Evolutionary conservation across 2,797 vertebrate genomes (phyloP).

Genomic region (Sandelia bainsii): DNA sequence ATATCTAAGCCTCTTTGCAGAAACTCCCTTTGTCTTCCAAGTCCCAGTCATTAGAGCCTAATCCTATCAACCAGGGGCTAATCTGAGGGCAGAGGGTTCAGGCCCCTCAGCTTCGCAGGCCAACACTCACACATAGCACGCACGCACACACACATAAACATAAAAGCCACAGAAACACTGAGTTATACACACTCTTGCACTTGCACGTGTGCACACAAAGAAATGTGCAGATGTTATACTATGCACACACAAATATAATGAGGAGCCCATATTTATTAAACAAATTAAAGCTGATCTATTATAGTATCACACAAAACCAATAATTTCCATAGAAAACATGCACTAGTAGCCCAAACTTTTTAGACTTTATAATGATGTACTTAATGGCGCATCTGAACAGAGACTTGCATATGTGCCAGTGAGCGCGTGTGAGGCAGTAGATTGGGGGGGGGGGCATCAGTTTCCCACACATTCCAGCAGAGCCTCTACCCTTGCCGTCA

Average conservation of each 20-base stretch:
- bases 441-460: constrained; percentile 48
- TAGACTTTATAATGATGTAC: constrained; percentile 25
- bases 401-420: constrained; percentile 1
- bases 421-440: constrained; percentile 12
- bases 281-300: constrained; percentile 27
- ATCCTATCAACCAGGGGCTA: constrained; percentile 99
- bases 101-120: constrained; percentile 75
- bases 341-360: constrained; percentile 38
- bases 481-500: constrained; percentile 67
- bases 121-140: constrained; percentile 58
- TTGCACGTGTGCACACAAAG: not conserved
- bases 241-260: not conserved
- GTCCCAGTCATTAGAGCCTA: constrained; percentile 99
- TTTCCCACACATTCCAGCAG: constrained; percentile 73
- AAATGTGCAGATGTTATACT: not conserved
- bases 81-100: constrained; percentile 96
- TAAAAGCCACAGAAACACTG: constrained; percentile 8
- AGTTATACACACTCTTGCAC: constrained; percentile 8
- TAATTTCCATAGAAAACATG: constrained; percentile 22
- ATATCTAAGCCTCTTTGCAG: constrained; percentile 99
- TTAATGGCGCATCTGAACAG: constrained; percentile 17
- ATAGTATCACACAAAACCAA: constrained; percentile 13
- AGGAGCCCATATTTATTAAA: not conserved
- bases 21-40: constrained; percentile 99
- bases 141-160: constrained; percentile 5